Conservation (phyloP, 2,797 vertebrate species). For the Spinus olivaceus region DNA sequence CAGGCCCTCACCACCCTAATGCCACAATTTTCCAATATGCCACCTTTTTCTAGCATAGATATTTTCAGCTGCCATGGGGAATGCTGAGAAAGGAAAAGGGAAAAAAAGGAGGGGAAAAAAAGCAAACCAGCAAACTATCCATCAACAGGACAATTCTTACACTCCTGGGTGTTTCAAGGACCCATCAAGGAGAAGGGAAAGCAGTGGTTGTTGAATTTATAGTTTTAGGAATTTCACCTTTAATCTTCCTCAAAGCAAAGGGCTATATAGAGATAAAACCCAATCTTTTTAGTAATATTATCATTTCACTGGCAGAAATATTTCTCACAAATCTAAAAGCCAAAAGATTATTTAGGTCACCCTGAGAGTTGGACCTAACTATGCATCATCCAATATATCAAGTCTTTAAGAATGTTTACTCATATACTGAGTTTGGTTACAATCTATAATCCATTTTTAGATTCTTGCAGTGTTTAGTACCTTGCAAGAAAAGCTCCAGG, state of each 20-base stretch:
- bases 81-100: background rate
- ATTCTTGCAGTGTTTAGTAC: background rate
- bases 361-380: background rate
- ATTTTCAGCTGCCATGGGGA: background rate
- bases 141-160: background rate
- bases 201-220: background rate
- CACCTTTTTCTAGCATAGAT: background rate
- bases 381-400: background rate
- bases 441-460: background rate
- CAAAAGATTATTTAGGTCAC: background rate
- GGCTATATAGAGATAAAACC: background rate
- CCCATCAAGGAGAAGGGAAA: background rate
- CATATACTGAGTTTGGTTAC: background rate
- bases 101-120: background rate
- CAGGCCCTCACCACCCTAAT: background rate
- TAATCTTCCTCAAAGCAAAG: background rate
- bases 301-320: background rate
- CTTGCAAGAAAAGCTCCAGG: background rate
- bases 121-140: background rate
- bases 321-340: background rate
- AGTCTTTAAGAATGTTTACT: background rate
- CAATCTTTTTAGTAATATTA: background rate
- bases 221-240: background rate
- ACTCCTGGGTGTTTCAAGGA: background rate
- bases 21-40: background rate